Evolutionary conservation across 2,113 vertebrate genomes (phyloP).

Genomic region (Phylloscopus trochilus): DNA sequence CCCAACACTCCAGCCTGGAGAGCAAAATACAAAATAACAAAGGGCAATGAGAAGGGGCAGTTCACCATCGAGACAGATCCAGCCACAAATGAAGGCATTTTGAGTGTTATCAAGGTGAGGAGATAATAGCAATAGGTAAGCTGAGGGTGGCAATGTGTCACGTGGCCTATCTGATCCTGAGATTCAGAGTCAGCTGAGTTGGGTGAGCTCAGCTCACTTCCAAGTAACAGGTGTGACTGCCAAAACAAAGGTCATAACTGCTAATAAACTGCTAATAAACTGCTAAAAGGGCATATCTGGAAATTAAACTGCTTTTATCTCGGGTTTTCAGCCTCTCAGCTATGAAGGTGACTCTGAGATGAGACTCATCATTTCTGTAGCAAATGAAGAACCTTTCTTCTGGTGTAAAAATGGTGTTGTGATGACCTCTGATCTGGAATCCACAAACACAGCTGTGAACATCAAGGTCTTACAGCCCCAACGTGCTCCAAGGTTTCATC

Average conservation of each 20-base stretch:
- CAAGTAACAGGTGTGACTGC: background rate
- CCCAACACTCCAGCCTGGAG: background rate
- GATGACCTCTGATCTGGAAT: background rate
- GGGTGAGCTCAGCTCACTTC: background rate
- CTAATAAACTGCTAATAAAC: background rate
- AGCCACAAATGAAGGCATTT: background rate
- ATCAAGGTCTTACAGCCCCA: background rate
- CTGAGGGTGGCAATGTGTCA: rapidly evolving
- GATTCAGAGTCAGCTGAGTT: background rate
- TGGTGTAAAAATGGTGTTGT: background rate
- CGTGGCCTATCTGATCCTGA: background rate
- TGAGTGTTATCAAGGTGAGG: background rate
- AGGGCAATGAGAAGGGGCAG: background rate
- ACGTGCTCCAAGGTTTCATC: background rate
- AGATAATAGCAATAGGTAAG: background rate
- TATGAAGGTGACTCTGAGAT: background rate
- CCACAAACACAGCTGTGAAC: background rate
- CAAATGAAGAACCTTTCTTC: background rate
- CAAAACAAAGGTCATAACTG: background rate
- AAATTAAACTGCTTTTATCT: background rate
- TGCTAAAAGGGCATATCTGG: background rate
- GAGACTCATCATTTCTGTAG: background rate
- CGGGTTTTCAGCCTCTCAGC: background rate
- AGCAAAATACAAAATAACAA: background rate
- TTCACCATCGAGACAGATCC: background rate